Percentiles rank a stretch among this genome's conserved stretches.
phyloP scores from a whole-genome alignment of 2,797 vertebrate genomes.

The Ptychobarbus kaznakovi region DNA sequence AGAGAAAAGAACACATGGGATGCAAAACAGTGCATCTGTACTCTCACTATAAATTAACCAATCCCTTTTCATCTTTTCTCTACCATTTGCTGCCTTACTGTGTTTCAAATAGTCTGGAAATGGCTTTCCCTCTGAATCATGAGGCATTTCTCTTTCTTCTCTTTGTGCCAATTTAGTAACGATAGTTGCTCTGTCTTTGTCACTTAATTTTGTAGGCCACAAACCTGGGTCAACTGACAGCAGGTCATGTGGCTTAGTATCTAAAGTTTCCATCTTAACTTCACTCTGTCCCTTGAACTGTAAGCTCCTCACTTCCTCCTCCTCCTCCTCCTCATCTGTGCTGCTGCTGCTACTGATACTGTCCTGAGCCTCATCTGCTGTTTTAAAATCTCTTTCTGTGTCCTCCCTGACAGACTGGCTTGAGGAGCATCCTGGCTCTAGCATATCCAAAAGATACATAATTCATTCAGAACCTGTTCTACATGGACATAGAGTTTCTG shows the following conservation, averaged over 20 bases:
- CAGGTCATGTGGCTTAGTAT: no score
- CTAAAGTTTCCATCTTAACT: no score
- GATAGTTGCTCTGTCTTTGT: not conserved
- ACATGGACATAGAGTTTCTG: not conserved
- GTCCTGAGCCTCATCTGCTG: no score
- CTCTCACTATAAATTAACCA: constrained; percentile 2
- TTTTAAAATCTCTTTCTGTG: no score
- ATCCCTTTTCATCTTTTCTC: not conserved
- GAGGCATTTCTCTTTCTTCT: constrained; percentile 2
- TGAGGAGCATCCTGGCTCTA: not conserved
- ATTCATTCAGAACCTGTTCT: not conserved
- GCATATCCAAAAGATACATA: not conserved
- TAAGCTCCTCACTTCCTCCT: no score
- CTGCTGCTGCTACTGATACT: no score
- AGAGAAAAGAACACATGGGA: not conserved
- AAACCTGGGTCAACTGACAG: no score
- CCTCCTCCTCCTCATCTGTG: no score
- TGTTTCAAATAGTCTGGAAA: not conserved
- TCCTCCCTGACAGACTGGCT: no score
- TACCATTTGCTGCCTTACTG: not conserved
- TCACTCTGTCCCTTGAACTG: no score
- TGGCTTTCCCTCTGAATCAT: not conserved
- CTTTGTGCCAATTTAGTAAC: not conserved
- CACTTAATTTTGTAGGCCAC: not conserved
- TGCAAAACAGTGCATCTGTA: not conserved